phyloP scores from a whole-genome alignment of 2,113 vertebrate genomes.

The Sapajus apella region DNA sequence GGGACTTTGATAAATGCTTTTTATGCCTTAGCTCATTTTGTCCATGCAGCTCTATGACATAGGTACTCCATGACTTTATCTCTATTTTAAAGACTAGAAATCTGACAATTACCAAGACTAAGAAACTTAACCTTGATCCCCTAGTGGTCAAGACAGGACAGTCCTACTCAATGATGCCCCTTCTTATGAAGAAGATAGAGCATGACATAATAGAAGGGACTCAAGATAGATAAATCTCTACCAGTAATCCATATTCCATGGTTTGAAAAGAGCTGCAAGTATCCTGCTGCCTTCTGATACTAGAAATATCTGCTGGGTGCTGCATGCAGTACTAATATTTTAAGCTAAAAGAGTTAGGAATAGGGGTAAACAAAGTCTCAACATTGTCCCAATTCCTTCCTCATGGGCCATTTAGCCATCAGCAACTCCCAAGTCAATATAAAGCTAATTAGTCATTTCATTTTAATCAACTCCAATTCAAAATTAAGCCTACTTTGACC shows the following conservation, averaged over 20 bases:
- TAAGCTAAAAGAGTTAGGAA: background rate
- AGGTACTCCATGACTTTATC: background rate
- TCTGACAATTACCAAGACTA: background rate
- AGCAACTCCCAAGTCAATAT: background rate
- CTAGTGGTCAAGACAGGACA: background rate
- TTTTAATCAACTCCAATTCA: constrained; percentile 16
- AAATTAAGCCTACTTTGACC: constrained; percentile 6
- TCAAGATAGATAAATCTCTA: background rate
- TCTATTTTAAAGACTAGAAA: background rate
- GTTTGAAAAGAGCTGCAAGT: background rate
- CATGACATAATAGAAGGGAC: background rate
- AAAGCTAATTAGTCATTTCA: background rate
- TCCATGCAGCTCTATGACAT: background rate
- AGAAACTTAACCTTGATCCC: background rate
- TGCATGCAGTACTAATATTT: background rate
- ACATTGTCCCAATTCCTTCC: background rate
- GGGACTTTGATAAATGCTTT: background rate
- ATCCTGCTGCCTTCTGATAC: background rate
- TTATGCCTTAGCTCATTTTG: background rate
- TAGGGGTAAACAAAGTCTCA: background rate
- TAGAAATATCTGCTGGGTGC: background rate
- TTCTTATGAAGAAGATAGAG: background rate
- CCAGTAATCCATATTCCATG: background rate
- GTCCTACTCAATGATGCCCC: background rate
- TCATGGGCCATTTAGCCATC: background rate